Percentiles rank a stretch among this genome's conserved stretches.
Evolutionary conservation across 1,140 invertebrate species (phyloP).

Genomic region (Aphaenogaster floridana): DNA sequence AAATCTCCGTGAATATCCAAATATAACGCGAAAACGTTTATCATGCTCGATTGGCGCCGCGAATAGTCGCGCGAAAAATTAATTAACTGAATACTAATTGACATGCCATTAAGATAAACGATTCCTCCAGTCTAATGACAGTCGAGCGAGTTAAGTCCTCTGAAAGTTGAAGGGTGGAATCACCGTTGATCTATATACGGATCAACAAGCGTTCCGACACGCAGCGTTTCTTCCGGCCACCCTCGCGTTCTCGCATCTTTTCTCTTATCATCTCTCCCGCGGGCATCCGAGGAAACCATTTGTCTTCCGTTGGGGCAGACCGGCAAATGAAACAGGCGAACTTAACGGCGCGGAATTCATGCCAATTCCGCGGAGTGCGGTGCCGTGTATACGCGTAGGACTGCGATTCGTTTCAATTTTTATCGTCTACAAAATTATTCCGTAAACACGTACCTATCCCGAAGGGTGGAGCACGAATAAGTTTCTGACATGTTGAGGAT

Average conservation of each 20-base stretch:
- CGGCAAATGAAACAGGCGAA: conserved; percentile 50
- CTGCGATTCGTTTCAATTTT: conserved; percentile 65
- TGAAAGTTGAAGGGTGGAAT: not conserved
- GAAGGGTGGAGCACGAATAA: not conserved
- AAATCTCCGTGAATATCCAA: conserved; percentile 20
- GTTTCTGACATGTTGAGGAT: not conserved
- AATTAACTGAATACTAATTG: not conserved
- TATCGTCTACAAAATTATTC: conserved; percentile 45
- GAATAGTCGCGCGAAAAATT: conserved; percentile 2
- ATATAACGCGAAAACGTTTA: conserved; percentile 33
- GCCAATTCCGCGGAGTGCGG: conserved; percentile 61
- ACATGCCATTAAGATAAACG: conserved; percentile 40
- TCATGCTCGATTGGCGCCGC: conserved; percentile 1
- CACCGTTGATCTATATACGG: not conserved
- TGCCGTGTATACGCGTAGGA: conserved; percentile 15
- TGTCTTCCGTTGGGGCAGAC: conserved; percentile 33
- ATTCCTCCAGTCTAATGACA: not conserved
- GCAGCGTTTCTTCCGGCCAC: conserved; percentile 5
- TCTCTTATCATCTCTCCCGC: conserved; percentile 39
- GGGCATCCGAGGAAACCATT: conserved; percentile 52
- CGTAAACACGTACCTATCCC: conserved; percentile 8
- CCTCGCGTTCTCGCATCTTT: not conserved
- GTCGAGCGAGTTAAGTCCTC: not conserved
- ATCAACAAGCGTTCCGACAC: not conserved
- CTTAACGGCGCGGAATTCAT: conserved; percentile 64